phyloP scores from a whole-genome alignment of 2,797 vertebrate species.

The Babyrousa celebensis region DNA sequence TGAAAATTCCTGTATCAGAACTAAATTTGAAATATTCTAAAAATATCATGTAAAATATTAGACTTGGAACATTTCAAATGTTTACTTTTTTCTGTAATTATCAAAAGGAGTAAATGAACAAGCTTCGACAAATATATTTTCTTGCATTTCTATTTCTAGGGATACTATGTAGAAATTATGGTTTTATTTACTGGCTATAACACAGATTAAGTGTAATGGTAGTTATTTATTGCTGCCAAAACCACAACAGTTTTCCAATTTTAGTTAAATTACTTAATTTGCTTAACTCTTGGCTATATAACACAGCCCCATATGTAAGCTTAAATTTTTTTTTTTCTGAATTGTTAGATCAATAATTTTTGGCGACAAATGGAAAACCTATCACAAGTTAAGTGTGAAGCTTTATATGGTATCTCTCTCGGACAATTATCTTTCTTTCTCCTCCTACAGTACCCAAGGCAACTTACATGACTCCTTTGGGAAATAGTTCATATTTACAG shows the following conservation, averaged over 20 bases:
- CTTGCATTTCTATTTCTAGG: constrained; percentile 51
- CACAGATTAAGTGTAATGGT: background rate
- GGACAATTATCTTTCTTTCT: background rate
- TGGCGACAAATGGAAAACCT: background rate
- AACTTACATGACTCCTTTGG: background rate
- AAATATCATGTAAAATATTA: constrained; percentile 22
- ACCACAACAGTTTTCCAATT: constrained; percentile 36
- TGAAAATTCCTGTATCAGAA: background rate
- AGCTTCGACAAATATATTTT: background rate
- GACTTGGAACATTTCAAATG: background rate
- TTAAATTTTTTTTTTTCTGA: background rate
- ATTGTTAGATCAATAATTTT: constrained; percentile 46
- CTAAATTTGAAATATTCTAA: constrained; percentile 22
- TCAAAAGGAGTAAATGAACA: background rate
- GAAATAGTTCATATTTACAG: background rate
- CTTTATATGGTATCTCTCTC: background rate
- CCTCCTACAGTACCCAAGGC: background rate
- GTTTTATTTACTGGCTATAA: constrained; percentile 31
- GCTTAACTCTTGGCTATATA: constrained; percentile 19
- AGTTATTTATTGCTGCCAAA: constrained; percentile 43
- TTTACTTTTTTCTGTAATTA: constrained; percentile 33
- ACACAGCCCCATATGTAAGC: background rate
- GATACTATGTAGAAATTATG: background rate
- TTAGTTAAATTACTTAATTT: constrained; percentile 36
- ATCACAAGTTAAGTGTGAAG: background rate